A percentile compares a stretch with the other conserved stretches of the same genome.
phyloP scores from a whole-genome alignment of 2,113 vertebrate genomes.

The Pteropus alecto region DNA sequence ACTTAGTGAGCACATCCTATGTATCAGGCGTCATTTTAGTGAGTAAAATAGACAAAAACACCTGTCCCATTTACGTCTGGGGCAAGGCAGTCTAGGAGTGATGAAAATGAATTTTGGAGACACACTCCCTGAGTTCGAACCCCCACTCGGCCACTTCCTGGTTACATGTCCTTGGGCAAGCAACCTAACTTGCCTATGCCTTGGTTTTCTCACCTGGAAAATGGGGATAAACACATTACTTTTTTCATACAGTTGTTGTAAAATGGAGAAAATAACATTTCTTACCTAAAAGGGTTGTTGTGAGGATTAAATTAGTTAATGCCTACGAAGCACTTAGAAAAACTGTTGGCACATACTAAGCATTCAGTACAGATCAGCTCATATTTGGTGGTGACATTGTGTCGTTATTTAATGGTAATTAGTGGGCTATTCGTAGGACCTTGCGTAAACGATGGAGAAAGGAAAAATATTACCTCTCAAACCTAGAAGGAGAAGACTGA shows the following conservation, averaged over 20 bases:
- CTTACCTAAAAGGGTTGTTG: not conserved
- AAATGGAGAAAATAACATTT: not conserved
- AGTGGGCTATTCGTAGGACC: accelerated
- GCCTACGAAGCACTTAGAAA: not conserved
- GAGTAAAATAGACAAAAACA: not conserved
- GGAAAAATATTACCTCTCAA: not conserved
- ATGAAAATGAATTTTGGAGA: not conserved
- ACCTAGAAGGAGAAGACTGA: not conserved
- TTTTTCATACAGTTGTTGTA: not conserved
- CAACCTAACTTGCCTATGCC: too few relatives aligned
- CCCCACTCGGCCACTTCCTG: not conserved
- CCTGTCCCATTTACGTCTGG: not conserved
- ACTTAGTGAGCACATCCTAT: not conserved
- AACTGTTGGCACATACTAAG: not conserved
- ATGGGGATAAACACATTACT: not conserved
- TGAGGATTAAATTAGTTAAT: too few relatives aligned
- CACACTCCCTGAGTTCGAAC: not conserved
- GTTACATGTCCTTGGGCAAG: not conserved
- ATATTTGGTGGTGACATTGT: not conserved
- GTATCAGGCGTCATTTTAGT: not conserved
- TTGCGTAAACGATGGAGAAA: not conserved
- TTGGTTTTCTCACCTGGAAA: not conserved
- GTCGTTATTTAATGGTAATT: not conserved
- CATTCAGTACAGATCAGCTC: not conserved
- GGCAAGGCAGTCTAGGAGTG: not conserved